Conservation (phyloP, 2,888 invertebrate genomes). For the Ophion ellenae region DNA sequence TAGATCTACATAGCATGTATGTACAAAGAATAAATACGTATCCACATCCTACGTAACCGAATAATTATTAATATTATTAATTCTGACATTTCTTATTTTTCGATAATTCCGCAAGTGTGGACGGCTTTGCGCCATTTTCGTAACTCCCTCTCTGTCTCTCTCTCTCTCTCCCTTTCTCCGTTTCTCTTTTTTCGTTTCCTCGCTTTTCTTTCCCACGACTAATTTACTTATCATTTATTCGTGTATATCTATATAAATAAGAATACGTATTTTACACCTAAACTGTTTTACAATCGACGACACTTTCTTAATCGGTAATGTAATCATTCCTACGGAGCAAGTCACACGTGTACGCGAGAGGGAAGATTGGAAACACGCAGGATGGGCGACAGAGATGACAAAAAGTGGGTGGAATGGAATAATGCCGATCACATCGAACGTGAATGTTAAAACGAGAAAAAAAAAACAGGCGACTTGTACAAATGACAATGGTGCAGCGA, state of each 20-base stretch:
- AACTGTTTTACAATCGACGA: constrained; percentile 65
- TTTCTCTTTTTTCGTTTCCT: constrained; percentile 4
- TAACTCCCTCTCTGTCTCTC: not conserved
- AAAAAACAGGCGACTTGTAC: not conserved
- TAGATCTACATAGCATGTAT: constrained; percentile 56
- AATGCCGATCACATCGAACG: constrained; percentile 42
- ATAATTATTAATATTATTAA: constrained; percentile 28
- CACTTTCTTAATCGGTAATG: constrained; percentile 63
- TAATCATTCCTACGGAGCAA: constrained; percentile 61
- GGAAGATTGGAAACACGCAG: constrained; percentile 46
- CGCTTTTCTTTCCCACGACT: constrained; percentile 23
- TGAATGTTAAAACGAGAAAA: not conserved
- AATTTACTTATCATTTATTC: constrained; percentile 35
- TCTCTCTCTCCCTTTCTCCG: not conserved
- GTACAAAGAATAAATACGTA: constrained; percentile 65
- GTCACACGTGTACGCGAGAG: constrained; percentile 26
- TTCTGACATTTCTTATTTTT: not conserved
- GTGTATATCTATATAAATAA: constrained; percentile 62
- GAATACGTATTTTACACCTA: constrained; percentile 67
- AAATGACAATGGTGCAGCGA: not conserved
- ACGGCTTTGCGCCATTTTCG: constrained; percentile 26
- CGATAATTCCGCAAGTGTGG: constrained; percentile 36
- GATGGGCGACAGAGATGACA: constrained; percentile 49
- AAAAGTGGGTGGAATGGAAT: constrained; percentile 51
- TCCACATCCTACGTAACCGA: constrained; percentile 44